Evolutionary conservation across 2,797 vertebrate species (phyloP).

Genomic region (Pseudocheirus occidentalis): DNA sequence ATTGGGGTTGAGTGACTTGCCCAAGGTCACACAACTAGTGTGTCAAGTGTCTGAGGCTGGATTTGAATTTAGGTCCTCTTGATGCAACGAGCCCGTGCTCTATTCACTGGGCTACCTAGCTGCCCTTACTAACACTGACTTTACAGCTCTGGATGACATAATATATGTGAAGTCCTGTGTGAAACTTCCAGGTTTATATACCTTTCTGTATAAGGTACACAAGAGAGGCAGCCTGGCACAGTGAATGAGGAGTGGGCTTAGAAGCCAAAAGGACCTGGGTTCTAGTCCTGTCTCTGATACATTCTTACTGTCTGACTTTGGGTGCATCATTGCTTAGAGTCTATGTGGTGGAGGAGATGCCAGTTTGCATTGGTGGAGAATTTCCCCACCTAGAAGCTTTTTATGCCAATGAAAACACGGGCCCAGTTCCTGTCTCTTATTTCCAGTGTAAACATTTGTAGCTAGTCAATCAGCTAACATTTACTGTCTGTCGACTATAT

Average conservation of each 20-base stretch:
- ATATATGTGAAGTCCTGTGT: background rate
- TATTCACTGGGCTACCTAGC: no score
- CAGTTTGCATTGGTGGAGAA: background rate
- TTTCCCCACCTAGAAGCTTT: background rate
- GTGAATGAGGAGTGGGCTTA: background rate
- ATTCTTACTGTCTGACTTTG: background rate
- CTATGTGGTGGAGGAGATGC: background rate
- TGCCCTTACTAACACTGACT: background rate
- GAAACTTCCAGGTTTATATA: background rate
- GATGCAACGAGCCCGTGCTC: no score
- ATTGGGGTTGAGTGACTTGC: no score
- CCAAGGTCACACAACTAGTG: no score
- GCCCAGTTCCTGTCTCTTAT: background rate
- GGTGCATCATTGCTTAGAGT: background rate
- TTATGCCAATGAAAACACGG: background rate
- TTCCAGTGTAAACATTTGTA: background rate
- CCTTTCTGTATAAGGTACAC: background rate
- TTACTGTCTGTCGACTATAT: background rate
- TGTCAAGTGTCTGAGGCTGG: no score
- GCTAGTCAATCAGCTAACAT: constrained; percentile 18
- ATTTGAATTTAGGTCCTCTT: no score
- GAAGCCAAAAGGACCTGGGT: background rate
- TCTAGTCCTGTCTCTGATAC: background rate
- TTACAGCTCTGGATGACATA: background rate
- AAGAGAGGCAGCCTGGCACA: background rate